Percentiles rank a stretch among this genome's conserved stretches.
phyloP scores from a whole-genome alignment of 2,797 vertebrate genomes.

The Pteropus rufus region DNA sequence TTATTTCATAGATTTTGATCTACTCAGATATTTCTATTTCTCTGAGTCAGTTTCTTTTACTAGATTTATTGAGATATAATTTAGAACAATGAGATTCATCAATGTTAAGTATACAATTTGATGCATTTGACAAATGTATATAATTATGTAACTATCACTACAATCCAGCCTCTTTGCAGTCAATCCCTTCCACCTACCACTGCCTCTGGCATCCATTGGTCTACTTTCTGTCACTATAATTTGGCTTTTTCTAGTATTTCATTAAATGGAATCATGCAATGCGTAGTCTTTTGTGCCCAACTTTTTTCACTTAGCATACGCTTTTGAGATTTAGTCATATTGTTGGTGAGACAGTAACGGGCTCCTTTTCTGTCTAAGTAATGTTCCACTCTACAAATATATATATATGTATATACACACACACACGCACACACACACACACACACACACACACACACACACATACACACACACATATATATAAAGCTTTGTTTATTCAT shows the following conservation, averaged over 20 bases:
- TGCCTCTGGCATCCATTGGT: background rate
- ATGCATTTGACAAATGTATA: background rate
- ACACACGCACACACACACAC: no score
- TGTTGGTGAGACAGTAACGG: background rate
- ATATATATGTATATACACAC: background rate
- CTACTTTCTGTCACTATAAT: background rate
- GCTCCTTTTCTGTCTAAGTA: background rate
- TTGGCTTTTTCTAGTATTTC: background rate
- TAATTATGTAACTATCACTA: background rate
- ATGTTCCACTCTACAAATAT: background rate
- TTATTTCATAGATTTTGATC: background rate
- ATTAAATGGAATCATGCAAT: background rate
- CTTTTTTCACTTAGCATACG: background rate
- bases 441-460: accelerated
- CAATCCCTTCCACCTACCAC: background rate
- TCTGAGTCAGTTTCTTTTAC: background rate
- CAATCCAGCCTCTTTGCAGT: background rate
- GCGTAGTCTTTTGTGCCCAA: background rate
- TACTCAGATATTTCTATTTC: background rate
- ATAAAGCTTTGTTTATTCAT: background rate
- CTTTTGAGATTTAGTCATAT: background rate
- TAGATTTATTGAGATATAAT: background rate
- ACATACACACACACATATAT: no score
- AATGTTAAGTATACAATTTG: background rate
- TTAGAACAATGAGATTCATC: background rate